Evolutionary conservation across 2,797 vertebrate species (phyloP).

Genomic region (Chloroceryle inda): DNA sequence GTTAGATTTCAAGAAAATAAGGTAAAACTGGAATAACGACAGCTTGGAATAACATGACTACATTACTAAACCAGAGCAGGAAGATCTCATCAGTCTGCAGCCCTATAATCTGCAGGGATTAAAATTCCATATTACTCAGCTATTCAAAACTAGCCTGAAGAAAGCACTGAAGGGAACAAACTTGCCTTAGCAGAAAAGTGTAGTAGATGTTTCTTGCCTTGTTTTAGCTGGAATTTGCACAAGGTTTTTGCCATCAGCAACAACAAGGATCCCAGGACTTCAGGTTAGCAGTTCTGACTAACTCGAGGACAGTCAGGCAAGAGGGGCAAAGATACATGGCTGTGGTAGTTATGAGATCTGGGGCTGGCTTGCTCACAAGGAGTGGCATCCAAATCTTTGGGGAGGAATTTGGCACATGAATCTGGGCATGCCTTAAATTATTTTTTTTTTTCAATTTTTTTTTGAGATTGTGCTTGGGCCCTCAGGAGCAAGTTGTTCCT

Average conservation of each 20-base stretch:
- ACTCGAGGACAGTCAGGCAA: background rate
- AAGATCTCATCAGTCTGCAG: background rate
- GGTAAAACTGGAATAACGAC: background rate
- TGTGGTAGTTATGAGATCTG: background rate
- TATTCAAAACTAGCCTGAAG: background rate
- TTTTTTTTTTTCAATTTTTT: too few relatives aligned
- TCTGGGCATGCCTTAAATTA: background rate
- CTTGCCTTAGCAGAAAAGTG: background rate
- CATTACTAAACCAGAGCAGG: background rate
- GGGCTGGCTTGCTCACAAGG: background rate
- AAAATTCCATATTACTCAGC: background rate
- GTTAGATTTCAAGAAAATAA: background rate
- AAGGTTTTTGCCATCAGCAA: background rate
- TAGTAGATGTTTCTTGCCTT: background rate
- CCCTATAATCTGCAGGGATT: background rate
- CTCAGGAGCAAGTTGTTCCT: background rate
- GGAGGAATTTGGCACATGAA: background rate
- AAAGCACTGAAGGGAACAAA: background rate
- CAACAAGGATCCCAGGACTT: background rate
- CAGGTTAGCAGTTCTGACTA: background rate
- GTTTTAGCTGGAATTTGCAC: background rate
- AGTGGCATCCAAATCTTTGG: background rate
- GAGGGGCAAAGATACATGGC: background rate
- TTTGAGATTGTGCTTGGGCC: background rate
- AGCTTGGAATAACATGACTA: background rate